Percentiles rank a stretch among this genome's conserved stretches.
phyloP scores from a whole-genome alignment of 2,888 invertebrate species.

The Drosophila leonis region DNA sequence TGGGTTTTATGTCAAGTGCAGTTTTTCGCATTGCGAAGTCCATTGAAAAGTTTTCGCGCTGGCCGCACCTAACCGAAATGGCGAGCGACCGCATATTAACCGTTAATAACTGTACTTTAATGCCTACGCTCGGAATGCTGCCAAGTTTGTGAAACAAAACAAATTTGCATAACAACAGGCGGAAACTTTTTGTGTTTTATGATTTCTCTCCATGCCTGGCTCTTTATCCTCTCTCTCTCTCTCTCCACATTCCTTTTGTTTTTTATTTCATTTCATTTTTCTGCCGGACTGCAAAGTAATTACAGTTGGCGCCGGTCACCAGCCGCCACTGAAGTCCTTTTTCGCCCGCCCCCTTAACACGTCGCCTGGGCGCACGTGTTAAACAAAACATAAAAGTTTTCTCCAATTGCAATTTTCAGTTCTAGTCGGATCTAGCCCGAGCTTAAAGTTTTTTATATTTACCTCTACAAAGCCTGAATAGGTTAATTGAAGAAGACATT shows the following conservation, averaged over 20 bases:
- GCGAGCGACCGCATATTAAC: conserved; percentile 57
- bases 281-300: conserved; percentile 65
- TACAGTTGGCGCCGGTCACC: conserved; percentile 61
- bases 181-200: conserved; percentile 67
- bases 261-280: conserved; percentile 11
- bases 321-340: neutral
- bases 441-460: neutral
- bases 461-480: neutral
- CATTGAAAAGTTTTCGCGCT: conserved; percentile 46
- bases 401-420: conserved; percentile 41
- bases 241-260: neutral
- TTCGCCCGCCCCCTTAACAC: conserved; percentile 10
- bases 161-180: conserved; percentile 70
- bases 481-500: neutral
- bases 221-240: neutral
- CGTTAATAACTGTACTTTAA: conserved; percentile 68
- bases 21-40: conserved; percentile 50
- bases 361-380: conserved; percentile 52
- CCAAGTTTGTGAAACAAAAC: conserved; percentile 41
- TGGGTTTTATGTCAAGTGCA: conserved; percentile 52
- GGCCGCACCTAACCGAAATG: conserved; percentile 34
- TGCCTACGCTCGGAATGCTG: conserved; percentile 32
- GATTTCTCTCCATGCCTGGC: conserved; percentile 29
- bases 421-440: conserved; percentile 1
- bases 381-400: conserved; percentile 18